These are phyloP conservation scores for Xestia ashworthii DNA, from an alignment of 2,888 invertebrate species.

Conservation along the genomic window DNA sequence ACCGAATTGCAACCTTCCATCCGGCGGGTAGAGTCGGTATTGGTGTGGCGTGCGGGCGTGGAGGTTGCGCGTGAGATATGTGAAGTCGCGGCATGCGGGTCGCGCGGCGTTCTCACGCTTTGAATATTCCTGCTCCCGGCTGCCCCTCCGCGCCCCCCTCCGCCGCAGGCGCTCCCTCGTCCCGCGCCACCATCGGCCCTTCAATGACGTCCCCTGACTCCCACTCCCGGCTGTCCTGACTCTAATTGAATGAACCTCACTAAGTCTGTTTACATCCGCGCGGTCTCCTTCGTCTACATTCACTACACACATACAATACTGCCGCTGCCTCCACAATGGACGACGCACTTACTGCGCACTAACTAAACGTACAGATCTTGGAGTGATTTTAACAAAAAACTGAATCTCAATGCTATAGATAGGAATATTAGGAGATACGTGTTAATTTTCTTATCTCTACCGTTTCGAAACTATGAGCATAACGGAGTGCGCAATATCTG, in stretches of 20 bases:
- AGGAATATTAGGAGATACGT: constrained; percentile 62
- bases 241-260: constrained; percentile 87
- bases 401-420: constrained; percentile 57
- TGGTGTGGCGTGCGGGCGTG: constrained; percentile 70
- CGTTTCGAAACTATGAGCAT: constrained; percentile 58
- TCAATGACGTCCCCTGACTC: constrained; percentile 87
- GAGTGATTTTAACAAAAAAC: constrained; percentile 51
- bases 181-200: constrained; percentile 81
- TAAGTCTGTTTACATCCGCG: constrained; percentile 84
- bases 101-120: constrained; percentile 90
- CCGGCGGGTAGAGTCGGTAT: constrained; percentile 75
- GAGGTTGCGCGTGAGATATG: constrained; percentile 91
- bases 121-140: constrained; percentile 90
- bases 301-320: constrained; percentile 52
- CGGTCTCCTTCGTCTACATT: constrained; percentile 71
- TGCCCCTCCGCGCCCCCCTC: constrained; percentile 72
- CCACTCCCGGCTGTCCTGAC: constrained; percentile 81
- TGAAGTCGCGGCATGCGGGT: constrained; percentile 90
- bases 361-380: constrained; percentile 44
- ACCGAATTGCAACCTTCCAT: constrained; percentile 77
- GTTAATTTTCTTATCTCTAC: constrained; percentile 68
- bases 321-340: constrained; percentile 47
- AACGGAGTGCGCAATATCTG: constrained; percentile 61
- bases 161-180: constrained; percentile 66
- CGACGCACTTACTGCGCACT: constrained; percentile 54